A percentile compares a stretch with the other conserved stretches of the same genome.
phyloP scores from a whole-genome alignment of 2,113 vertebrate species.

The Turnix velox region DNA sequence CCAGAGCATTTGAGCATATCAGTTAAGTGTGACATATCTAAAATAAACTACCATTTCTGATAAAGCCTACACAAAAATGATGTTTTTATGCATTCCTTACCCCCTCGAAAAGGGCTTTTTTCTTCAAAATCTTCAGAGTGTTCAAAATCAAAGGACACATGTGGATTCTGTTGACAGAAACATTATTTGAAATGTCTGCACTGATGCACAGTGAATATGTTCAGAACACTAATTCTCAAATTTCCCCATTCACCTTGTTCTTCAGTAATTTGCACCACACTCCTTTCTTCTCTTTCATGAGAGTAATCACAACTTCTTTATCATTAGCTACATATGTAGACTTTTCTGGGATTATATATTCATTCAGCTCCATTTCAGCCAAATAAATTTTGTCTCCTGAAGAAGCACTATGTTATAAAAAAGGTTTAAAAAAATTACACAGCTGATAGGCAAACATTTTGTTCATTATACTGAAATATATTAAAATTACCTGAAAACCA shows the following conservation, averaged over 20 bases:
- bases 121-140: conserved; percentile 71
- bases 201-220: background rate
- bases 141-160: conserved; percentile 74
- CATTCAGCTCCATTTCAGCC: conserved; percentile 70
- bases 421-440: background rate
- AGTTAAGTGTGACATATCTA: background rate
- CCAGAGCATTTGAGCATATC: background rate
- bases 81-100: conserved; percentile 32
- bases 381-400: conserved; percentile 68
- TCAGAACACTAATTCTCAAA: background rate
- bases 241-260: conserved; percentile 54
- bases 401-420: conserved; percentile 56
- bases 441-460: background rate
- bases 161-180: conserved; percentile 68
- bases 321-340: conserved; percentile 47
- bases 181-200: background rate
- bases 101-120: conserved; percentile 21
- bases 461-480: background rate
- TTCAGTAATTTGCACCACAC: conserved; percentile 65
- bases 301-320: conserved; percentile 56
- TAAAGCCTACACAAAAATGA: background rate
- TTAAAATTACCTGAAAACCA: conserved; percentile 74
- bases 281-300: conserved; percentile 61
- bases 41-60: background rate
- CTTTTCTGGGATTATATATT: conserved; percentile 45